phyloP scores from a whole-genome alignment of 2,888 invertebrate species.

The Erebia epiphron region DNA sequence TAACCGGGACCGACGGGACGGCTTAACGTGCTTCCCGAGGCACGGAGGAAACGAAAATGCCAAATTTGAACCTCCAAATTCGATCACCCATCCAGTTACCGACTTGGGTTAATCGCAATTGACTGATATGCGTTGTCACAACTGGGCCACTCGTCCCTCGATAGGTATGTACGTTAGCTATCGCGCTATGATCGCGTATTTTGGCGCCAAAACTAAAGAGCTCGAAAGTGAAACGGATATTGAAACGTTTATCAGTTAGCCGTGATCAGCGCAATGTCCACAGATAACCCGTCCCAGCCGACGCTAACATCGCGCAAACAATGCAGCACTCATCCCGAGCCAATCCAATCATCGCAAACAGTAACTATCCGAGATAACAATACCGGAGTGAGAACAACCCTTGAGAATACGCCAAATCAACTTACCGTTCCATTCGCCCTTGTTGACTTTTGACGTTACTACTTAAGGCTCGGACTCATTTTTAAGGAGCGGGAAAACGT shows the following conservation, averaged over 20 bases:
- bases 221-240: constrained; percentile 40
- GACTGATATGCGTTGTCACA: no score
- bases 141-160: no score
- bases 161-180: neutral
- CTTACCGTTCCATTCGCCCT: constrained; percentile 77
- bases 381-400: constrained; percentile 61
- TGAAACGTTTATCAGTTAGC: constrained; percentile 42
- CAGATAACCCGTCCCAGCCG: constrained; percentile 46
- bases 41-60: no score
- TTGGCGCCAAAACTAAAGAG: constrained; percentile 24
- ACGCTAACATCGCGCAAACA: constrained; percentile 63
- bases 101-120: no score
- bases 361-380: constrained; percentile 75
- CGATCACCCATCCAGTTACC: no score
- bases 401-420: constrained; percentile 78
- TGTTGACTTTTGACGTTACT: constrained; percentile 79
- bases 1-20: no score
- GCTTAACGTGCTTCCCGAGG: no score
- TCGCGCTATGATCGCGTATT: neutral
- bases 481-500: neutral
- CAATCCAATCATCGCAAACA: constrained; percentile 81
- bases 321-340: constrained; percentile 66
- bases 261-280: constrained; percentile 44
- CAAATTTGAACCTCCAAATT: no score
- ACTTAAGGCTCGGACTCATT: neutral